Conservation (phyloP, 1,140 invertebrate genomes). For the Plutomurus gul region DNA sequence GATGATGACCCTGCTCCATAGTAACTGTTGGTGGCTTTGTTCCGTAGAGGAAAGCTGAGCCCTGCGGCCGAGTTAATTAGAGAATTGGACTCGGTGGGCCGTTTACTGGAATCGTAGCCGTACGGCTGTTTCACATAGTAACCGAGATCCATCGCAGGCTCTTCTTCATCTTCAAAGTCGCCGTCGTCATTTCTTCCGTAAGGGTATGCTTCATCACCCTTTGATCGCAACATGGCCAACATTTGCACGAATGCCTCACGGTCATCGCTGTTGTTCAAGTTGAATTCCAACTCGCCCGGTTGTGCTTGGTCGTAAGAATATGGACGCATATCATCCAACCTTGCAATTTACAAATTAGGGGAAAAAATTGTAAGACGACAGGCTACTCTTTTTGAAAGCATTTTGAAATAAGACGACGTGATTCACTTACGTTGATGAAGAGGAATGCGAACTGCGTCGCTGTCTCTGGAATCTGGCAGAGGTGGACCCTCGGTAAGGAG, state of each 20-base stretch:
- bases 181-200: neutral
- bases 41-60: neutral
- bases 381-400: neutral
- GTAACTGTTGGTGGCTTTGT: neutral
- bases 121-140: constrained; percentile 10
- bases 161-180: neutral
- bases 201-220: neutral
- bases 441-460: constrained; percentile 24
- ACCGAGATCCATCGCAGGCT: constrained; percentile 28
- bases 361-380: neutral
- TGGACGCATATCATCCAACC: neutral
- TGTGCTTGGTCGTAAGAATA: neutral
- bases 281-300: constrained; percentile 34
- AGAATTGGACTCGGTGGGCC: constrained; percentile 30
- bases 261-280: constrained; percentile 28
- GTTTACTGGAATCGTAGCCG: neutral
- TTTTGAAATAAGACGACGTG: neutral
- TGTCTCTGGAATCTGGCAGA: constrained; percentile 10
- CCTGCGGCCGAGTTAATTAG: constrained; percentile 35
- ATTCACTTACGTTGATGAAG: neutral
- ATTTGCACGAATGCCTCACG: constrained; percentile 19
- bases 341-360: neutral
- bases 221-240: neutral
- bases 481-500: neutral
- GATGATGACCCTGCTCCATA: neutral